Evolutionary conservation across 2,113 vertebrate genomes (phyloP).

Genomic region (Platichthys stellatus): DNA sequence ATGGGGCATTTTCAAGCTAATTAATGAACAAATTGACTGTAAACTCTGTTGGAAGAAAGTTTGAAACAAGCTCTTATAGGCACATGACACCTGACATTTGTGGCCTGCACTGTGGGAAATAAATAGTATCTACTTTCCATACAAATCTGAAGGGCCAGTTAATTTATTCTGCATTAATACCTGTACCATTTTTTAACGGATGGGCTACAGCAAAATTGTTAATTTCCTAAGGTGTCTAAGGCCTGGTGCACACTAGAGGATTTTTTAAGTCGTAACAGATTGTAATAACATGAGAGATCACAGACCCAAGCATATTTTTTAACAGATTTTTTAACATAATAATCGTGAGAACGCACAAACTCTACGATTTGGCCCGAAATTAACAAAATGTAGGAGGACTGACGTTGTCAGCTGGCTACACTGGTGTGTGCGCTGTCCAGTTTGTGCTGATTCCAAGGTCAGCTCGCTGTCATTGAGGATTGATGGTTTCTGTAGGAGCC

Average conservation of each 20-base stretch:
- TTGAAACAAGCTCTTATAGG: constrained; percentile 16
- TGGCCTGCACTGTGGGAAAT: constrained; percentile 10
- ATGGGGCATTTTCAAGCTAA: constrained; percentile 57
- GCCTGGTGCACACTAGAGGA: neutral
- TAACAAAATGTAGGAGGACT: no score
- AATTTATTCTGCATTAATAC: neutral
- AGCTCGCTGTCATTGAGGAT: no score
- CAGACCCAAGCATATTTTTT: no score
- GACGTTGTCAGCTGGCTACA: no score
- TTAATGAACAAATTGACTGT: constrained; percentile 69
- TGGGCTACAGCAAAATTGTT: constrained; percentile 15
- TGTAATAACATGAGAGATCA: no score
- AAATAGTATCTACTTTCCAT: constrained; percentile 16
- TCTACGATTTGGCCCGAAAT: no score
- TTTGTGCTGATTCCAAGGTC: no score
- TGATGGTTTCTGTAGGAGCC: no score
- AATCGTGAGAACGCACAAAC: no score
- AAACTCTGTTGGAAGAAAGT: constrained; percentile 41
- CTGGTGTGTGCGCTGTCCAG: no score
- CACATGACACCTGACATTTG: constrained; percentile 39
- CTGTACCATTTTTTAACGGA: neutral
- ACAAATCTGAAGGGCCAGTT: constrained; percentile 15
- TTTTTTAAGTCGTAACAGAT: no score
- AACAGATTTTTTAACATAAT: no score
- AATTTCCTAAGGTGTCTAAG: constrained; percentile 2